Evolutionary conservation across 2,888 invertebrate species (phyloP).

Genomic region (Archips xylosteana): DNA sequence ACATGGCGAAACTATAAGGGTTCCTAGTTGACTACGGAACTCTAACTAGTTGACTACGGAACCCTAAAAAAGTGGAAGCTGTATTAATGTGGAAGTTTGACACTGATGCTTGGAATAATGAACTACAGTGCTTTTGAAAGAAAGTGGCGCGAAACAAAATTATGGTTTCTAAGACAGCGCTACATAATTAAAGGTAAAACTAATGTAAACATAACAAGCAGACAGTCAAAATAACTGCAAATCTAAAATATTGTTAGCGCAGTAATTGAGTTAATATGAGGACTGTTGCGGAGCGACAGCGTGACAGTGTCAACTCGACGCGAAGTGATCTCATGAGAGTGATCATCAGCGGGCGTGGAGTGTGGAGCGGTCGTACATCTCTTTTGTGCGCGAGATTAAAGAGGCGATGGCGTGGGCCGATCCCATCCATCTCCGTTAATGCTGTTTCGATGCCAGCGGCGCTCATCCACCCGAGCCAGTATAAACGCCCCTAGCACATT

Average conservation of each 20-base stretch:
- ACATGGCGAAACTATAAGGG: too few relatives aligned
- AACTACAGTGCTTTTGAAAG: too few relatives aligned
- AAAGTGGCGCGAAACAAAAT: too few relatives aligned
- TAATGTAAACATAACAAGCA: too few relatives aligned
- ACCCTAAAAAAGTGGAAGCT: too few relatives aligned
- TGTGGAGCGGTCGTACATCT: conserved; percentile 64
- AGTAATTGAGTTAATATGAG: background rate
- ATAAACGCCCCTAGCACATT: conserved; percentile 38
- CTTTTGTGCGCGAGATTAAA: conserved; percentile 75
- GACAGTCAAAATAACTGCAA: background rate
- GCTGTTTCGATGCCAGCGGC: conserved; percentile 68
- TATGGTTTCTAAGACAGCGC: too few relatives aligned
- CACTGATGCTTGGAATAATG: too few relatives aligned
- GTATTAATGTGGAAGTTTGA: too few relatives aligned
- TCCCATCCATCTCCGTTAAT: conserved; percentile 77
- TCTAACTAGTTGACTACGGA: too few relatives aligned
- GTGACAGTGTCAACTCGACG: conserved; percentile 23
- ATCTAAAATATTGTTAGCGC: background rate
- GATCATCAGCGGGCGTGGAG: conserved; percentile 54
- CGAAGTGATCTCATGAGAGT: conserved; percentile 43
- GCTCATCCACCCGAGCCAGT: conserved; percentile 47
- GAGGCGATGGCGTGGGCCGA: conserved; percentile 70
- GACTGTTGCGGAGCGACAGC: background rate
- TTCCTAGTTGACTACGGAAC: too few relatives aligned
- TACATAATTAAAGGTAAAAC: too few relatives aligned